phyloP scores from a whole-genome alignment of 2,113 vertebrate species.

The Sylvietta virens region DNA sequence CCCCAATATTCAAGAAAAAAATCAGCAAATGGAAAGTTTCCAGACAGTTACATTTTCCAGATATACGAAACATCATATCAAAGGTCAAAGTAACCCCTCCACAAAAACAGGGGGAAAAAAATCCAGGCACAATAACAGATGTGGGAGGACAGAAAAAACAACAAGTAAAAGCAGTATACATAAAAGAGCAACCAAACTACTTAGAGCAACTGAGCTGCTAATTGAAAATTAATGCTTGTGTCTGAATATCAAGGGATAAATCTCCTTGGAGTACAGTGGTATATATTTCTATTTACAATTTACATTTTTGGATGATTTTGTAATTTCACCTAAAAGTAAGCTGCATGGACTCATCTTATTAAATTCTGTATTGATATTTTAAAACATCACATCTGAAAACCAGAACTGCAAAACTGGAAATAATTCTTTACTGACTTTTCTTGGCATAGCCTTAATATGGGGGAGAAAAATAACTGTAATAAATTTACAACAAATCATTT shows the following conservation, averaged over 20 bases:
- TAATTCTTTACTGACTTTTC: background rate
- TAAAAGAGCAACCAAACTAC: background rate
- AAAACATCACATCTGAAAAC: background rate
- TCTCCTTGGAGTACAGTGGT: background rate
- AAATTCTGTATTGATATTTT: background rate
- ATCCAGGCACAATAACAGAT: background rate
- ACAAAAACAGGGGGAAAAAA: background rate
- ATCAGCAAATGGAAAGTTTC: background rate
- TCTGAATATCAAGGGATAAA: background rate
- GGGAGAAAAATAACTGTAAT: background rate
- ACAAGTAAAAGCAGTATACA: background rate
- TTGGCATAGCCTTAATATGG: background rate
- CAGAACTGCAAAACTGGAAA: background rate
- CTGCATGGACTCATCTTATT: background rate
- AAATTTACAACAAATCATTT: background rate
- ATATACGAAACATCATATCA: background rate
- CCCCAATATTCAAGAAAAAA: background rate
- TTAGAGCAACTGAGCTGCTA: background rate
- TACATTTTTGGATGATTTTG: background rate
- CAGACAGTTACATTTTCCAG: conserved; percentile 14
- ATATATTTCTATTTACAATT: background rate
- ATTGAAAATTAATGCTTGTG: background rate
- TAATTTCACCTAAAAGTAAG: background rate
- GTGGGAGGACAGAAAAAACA: background rate
- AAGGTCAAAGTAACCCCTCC: background rate